Base-by-base conservation (phyloP, 2,113 vertebrate species). In the Gymnocephalus cernua region DNA sequence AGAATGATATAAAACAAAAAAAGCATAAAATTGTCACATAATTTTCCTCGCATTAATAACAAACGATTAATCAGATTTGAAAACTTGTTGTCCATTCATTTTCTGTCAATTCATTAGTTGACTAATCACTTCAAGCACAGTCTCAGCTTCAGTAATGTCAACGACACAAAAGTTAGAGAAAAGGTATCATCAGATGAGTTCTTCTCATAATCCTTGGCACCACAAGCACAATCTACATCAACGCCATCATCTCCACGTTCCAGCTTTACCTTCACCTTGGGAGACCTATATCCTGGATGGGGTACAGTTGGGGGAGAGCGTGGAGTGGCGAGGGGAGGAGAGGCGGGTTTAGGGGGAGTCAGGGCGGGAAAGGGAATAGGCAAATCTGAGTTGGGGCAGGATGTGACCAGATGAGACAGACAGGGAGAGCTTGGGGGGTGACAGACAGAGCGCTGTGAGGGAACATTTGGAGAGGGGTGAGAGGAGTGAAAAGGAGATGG, bases 231-330 rank as follows among this genome's bases (percentile, higher is more conserved):
- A 87, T 32, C 58, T 15, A 67, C 53, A 27, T 18, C 74, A 74
- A 59, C 13, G 12, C 19, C 29, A 44, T 13, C 27, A 64, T 82
- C 7, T 25, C 53, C 23, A 54, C 68, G 79, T 77, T 82, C 67
- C 85, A 63, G 74, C 63, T 92, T 97, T 98, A 99, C 98, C 97
- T 99, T 97, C 78, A 96, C 65, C 54, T 95, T 94, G 62, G 96
- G 93, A 83, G 96, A 95, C 74, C 89, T 95, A 91, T 91, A 91
- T 83, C 96, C 95, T 91, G 95, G 94, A 68, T 93, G 95, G 82
- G 93, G 91, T 47, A 93, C 92, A 21, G 83, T 70, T 83, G 96
- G 96, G 88, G 95, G 94, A 89, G 92, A 95, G 93, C 88, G 85
- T 29, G 89, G 89, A 84, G 93, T 89, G 80, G 93, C 86, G 44